Evolutionary conservation across 2,113 vertebrate genomes (phyloP).

Genomic region (Camelus dromedarius): DNA sequence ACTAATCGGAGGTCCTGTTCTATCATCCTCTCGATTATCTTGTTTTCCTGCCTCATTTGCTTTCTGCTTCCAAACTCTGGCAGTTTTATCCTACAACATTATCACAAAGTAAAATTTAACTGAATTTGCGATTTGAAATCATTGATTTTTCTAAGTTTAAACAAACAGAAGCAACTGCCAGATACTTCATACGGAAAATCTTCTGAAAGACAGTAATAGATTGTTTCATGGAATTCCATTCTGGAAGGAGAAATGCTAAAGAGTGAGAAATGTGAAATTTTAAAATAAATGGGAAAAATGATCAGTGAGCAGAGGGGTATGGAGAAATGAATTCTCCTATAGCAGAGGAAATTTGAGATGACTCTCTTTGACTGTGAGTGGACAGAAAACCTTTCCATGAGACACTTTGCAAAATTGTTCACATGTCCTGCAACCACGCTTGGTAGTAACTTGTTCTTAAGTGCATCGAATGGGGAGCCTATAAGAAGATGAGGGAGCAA

Average conservation of each 20-base stretch:
- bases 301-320: neutral
- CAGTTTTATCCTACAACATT: conserved; percentile 60
- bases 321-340: neutral
- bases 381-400: neutral
- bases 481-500: neutral
- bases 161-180: conserved; percentile 73
- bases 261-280: neutral
- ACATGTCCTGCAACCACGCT: neutral
- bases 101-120: conserved; percentile 79
- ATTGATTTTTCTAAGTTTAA: conserved; percentile 81
- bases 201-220: neutral
- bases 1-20: conserved; percentile 77
- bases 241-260: neutral
- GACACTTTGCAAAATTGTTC: neutral
- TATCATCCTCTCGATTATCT: conserved; percentile 67
- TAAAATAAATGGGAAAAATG: neutral
- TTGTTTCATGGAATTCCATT: neutral
- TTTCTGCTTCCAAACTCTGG: conserved; percentile 72
- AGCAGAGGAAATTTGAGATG: neutral
- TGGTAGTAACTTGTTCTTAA: neutral
- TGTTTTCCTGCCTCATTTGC: conserved; percentile 78
- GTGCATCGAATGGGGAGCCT: neutral
- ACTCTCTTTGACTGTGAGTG: neutral
- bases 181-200: conserved; percentile 64
- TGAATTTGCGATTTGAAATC: conserved; percentile 74